These are phyloP conservation scores for Eurystomus gularis DNA, from an alignment of 2,113 vertebrate species.

Conservation along the genomic window DNA sequence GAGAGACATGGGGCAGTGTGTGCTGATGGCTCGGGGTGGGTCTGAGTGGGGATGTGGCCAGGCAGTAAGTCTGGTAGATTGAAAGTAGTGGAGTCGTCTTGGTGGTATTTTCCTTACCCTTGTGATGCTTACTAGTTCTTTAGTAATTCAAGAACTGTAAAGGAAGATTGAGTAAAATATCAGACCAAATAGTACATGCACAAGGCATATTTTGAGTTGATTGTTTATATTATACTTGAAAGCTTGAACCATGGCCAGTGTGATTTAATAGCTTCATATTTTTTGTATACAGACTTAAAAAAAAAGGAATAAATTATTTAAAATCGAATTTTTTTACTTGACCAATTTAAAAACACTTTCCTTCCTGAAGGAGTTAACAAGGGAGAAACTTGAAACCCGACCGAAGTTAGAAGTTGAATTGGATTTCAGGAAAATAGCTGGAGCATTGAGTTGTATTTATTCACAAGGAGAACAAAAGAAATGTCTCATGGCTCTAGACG, in stretches of 20 bases:
- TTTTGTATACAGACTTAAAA: neutral
- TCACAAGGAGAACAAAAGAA: conserved; percentile 54
- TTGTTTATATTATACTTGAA: neutral
- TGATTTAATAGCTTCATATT: neutral
- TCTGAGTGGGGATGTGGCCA: neutral
- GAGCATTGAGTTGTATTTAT: conserved; percentile 43
- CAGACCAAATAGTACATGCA: neutral
- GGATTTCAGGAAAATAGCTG: conserved; percentile 8
- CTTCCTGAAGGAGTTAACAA: conserved; percentile 15
- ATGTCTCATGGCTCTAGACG: neutral
- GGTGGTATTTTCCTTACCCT: neutral
- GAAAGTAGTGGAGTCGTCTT: neutral
- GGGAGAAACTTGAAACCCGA: conserved; percentile 42
- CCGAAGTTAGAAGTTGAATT: conserved; percentile 34
- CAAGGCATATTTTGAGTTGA: neutral
- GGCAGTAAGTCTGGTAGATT: neutral
- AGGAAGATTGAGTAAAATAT: neutral
- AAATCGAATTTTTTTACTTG: neutral
- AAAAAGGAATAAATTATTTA: neutral
- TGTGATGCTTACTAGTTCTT: neutral
- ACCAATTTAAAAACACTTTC: neutral
- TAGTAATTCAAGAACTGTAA: neutral
- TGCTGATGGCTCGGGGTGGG: rapidly evolving
- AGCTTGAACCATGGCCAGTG: neutral
- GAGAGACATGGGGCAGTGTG: rapidly evolving